Evolutionary conservation across 2,888 invertebrate genomes (phyloP).

Genomic region (Andrena praecox): DNA sequence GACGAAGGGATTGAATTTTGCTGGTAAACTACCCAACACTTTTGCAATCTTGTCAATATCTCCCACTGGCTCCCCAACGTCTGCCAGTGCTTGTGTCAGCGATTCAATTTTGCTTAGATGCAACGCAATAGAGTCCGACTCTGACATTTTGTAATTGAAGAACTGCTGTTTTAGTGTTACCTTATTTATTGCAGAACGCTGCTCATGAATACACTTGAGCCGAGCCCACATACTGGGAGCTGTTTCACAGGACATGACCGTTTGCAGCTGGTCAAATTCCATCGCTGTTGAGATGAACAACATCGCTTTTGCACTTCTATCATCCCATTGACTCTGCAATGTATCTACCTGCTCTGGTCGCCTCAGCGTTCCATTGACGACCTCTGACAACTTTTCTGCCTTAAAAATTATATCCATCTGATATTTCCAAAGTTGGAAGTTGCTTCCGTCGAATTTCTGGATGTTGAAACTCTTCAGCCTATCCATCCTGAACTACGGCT

Average conservation of each 20-base stretch:
- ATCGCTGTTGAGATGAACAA: background rate
- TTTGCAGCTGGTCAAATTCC: background rate
- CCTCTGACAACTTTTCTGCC: background rate
- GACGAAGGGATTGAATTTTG: background rate
- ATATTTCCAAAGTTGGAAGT: background rate
- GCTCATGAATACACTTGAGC: slow-evolving; percentile 53
- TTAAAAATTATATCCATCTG: background rate
- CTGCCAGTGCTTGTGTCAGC: background rate
- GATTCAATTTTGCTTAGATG: background rate
- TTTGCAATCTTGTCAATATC: background rate
- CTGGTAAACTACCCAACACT: background rate
- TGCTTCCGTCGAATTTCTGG: background rate
- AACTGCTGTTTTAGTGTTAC: slow-evolving; percentile 53
- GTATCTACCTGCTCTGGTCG: background rate
- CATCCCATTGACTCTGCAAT: background rate
- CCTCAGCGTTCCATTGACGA: background rate
- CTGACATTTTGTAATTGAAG: slow-evolving; percentile 13
- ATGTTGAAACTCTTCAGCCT: background rate
- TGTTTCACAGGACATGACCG: background rate
- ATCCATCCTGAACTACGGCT: background rate
- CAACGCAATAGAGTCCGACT: background rate
- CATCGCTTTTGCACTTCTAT: background rate
- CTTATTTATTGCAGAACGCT: slow-evolving; percentile 52
- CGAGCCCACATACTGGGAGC: slow-evolving; percentile 49
- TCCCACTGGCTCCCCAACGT: background rate